Conservation (phyloP, 2,888 invertebrate genomes). For the Keiferia lycopersicella region DNA sequence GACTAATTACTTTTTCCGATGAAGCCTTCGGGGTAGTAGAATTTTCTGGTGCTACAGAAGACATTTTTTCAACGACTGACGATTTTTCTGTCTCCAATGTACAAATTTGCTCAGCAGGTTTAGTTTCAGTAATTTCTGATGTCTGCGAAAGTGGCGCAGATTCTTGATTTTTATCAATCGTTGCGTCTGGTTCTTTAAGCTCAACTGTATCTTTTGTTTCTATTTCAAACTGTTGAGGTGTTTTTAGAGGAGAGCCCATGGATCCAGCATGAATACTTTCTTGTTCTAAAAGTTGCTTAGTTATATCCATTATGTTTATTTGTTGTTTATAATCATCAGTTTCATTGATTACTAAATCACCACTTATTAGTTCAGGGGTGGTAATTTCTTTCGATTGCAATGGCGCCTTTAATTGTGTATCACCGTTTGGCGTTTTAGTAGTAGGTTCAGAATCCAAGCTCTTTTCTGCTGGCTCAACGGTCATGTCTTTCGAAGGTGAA, state of each 20-base stretch:
- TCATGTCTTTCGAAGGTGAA: slow-evolving; percentile 3
- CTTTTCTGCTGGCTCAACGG: not conserved
- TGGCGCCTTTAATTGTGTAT: slow-evolving; percentile 19
- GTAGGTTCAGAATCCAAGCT: not conserved
- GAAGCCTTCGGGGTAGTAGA: not conserved
- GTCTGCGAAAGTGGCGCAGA: not conserved
- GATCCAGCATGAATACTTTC: slow-evolving; percentile 38
- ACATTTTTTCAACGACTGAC: not conserved
- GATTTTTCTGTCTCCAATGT: not conserved
- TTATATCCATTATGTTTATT: slow-evolving; percentile 37
- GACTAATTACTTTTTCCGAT: not conserved
- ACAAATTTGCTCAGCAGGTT: not conserved
- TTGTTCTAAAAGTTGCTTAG: slow-evolving; percentile 44
- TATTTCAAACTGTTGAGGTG: slow-evolving; percentile 16
- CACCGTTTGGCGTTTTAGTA: slow-evolving; percentile 2
- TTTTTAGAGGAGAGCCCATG: slow-evolving; percentile 29
- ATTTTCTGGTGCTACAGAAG: not conserved
- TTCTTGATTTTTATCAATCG: not conserved
- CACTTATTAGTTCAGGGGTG: slow-evolving; percentile 16
- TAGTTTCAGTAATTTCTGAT: slow-evolving; percentile 1
- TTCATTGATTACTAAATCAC: slow-evolving; percentile 22
- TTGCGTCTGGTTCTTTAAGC: not conserved
- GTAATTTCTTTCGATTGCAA: slow-evolving; percentile 17
- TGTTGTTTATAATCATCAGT: slow-evolving; percentile 31
- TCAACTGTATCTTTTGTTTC: not conserved